Conservation (phyloP, 2,888 invertebrate genomes). For the Hyalella azteca region DNA sequence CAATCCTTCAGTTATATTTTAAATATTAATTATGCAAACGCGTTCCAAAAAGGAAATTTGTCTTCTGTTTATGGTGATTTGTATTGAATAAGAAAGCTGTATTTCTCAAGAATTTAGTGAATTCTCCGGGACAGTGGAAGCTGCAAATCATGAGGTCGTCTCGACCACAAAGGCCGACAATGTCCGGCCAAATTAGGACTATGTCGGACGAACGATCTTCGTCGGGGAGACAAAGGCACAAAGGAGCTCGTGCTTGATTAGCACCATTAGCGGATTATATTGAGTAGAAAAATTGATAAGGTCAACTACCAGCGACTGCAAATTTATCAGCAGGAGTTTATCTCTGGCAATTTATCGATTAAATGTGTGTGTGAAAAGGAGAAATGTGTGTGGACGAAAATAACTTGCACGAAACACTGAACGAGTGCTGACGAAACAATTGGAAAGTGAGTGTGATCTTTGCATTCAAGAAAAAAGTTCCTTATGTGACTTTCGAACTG, state of each 20-base stretch:
- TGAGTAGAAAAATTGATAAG: conserved; percentile 37
- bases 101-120: neutral
- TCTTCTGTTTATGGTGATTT: too few relatives aligned
- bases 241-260: neutral
- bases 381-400: too few relatives aligned
- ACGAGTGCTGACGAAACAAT: too few relatives aligned
- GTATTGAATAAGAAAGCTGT: too few relatives aligned
- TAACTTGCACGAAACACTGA: too few relatives aligned
- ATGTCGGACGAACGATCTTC: conserved; percentile 15
- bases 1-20: too few relatives aligned
- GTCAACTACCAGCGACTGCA: neutral
- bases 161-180: conserved; percentile 8
- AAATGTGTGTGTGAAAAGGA: too few relatives aligned
- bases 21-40: too few relatives aligned
- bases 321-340: conserved; percentile 1
- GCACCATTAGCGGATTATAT: conserved; percentile 21
- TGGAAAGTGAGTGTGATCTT: too few relatives aligned
- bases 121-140: neutral
- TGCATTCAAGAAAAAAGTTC: too few relatives aligned
- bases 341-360: neutral
- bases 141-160: neutral
- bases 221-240: conserved; percentile 6
- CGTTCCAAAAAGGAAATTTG: too few relatives aligned
- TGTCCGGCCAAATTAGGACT: conserved; percentile 13
- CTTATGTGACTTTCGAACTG: too few relatives aligned